Base-by-base conservation (phyloP, 2,888 invertebrate species). In the Acanthosepion lycidas region DNA sequence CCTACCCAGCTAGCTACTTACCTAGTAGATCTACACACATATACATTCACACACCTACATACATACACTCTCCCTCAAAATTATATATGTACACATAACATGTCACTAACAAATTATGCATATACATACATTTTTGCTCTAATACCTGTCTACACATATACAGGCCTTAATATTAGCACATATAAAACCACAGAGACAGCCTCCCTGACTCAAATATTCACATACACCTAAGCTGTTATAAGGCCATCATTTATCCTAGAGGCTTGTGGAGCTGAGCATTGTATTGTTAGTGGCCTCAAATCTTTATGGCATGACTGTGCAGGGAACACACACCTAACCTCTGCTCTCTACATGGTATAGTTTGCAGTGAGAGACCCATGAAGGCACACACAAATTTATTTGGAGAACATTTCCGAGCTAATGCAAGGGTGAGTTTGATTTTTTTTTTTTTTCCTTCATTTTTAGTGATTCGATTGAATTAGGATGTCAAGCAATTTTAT, bases 271-370 rank as follows among this genome's bases (percentile, higher is more conserved):
- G n/a, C 23, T 78, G 33, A 78, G n/a, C 78, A n/a, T 78, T 78
- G n/a, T 78, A n/a, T 78, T 78, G 78, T 78, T n/a, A 78, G n/a
- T 78, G 78, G 59, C 59, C 23, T 78, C 78, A 78, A 78, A 78
- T 78, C 78, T 78, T 78, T 78, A 6, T n/a, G n/a, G 78, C 78
- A 78, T 78, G 78, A 78, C 78, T 78, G 78, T 78, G n/a, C 78
- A 78, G 18, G 78, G 78, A 78, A 18, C 33, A 33, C 78, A 78
- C 15, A 78, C n/a, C 33, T 78, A 78, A 78, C 9, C n/a, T 33
- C n/a, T 33, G 18, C 78, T 33, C n/a, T 78, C n/a, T 78, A 0
- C 15, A n/a, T 78, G 78, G n/a, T 78, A 78, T n/a, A 26, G 78
- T 78, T 5, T 78, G 18, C 78, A 78, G 78, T n/a, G 78, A 78